Evolutionary conservation across 2,113 vertebrate species (phyloP).

Genomic region (Erinaceus europaeus): DNA sequence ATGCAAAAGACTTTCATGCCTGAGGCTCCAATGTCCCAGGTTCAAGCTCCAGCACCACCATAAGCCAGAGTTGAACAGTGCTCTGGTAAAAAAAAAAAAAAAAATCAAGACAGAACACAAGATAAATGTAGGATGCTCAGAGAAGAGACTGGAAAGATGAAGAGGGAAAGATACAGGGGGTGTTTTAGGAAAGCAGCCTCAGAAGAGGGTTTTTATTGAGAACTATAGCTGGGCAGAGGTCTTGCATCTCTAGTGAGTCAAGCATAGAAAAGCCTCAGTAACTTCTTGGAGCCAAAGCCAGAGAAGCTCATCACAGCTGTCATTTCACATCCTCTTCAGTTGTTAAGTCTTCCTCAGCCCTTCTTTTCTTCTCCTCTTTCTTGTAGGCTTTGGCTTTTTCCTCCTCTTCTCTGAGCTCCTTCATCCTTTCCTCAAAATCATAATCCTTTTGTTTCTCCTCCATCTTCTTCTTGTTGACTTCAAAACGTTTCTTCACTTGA

Average conservation of each 20-base stretch:
- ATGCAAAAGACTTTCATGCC: no score
- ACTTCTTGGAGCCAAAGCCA: conserved; percentile 95
- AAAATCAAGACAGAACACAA: no score
- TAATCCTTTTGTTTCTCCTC: conserved; percentile 99
- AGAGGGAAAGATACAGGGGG: conserved; percentile 64
- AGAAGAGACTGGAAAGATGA: conserved; percentile 48
- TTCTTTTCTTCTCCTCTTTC: conserved; percentile 96
- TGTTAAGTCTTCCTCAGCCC: conserved; percentile 93
- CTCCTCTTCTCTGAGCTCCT: conserved; percentile 97
- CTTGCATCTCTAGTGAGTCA: conserved; percentile 71
- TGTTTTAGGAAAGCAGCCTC: conserved; percentile 63
- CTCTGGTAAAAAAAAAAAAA: no score
- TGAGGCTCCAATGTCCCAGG: no score
- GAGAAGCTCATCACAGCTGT: conserved; percentile 99
- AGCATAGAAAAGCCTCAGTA: conserved; percentile 85
- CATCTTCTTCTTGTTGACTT: conserved; percentile 98
- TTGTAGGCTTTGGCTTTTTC: conserved; percentile 99
- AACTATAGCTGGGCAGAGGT: conserved; percentile 54
- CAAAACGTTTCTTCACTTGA: conserved; percentile 98
- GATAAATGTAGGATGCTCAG: conserved; percentile 59
- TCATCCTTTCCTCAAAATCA: conserved; percentile 98
- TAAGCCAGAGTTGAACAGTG: no score
- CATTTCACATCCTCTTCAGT: conserved; percentile 97
- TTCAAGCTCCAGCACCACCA: no score
- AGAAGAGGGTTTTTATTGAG: conserved; percentile 72